A percentile compares a stretch with the other conserved stretches of the same genome.
Conservation (phyloP, 2,888 invertebrate species). For the Limnephilus marmoratus region DNA sequence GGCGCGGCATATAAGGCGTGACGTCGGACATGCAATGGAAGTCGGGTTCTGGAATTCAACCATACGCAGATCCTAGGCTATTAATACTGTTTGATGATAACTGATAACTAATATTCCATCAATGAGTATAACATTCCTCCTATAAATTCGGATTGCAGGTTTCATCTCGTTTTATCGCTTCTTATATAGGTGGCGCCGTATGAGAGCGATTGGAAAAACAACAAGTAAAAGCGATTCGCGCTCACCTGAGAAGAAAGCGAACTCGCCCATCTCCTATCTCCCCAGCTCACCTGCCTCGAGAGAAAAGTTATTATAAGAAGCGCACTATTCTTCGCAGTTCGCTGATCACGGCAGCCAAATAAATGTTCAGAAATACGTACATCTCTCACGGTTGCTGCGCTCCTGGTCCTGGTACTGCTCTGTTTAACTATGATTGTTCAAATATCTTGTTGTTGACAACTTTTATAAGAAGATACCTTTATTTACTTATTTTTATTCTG, state of each 20-base stretch:
- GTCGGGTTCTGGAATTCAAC: too few species aligned
- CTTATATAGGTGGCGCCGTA: not conserved
- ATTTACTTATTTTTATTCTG: too few species aligned
- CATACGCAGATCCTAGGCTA: too few species aligned
- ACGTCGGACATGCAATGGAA: too few species aligned
- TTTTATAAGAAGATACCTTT: too few species aligned
- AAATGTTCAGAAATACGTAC: not conserved
- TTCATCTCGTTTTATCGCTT: not conserved
- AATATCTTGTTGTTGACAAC: too few species aligned
- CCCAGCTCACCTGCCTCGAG: not conserved
- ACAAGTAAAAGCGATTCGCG: not conserved
- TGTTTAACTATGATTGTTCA: not conserved
- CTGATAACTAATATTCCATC: not conserved
- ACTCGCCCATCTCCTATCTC: not conserved
- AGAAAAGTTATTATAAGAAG: not conserved
- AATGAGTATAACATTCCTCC: not conserved
- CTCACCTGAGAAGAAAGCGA: slow-evolving; percentile 29
- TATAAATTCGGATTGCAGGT: not conserved
- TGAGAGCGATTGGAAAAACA: not conserved
- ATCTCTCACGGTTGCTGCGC: not conserved
- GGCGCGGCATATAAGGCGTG: too few species aligned
- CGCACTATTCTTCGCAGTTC: slow-evolving; percentile 11
- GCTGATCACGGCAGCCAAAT: not conserved
- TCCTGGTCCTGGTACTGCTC: not conserved
- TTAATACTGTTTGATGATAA: too few species aligned